A percentile compares a stretch with the other conserved stretches of the same genome.
Evolutionary conservation across 2,888 invertebrate genomes (phyloP).

Genomic region (Agonopterix heracliana): DNA sequence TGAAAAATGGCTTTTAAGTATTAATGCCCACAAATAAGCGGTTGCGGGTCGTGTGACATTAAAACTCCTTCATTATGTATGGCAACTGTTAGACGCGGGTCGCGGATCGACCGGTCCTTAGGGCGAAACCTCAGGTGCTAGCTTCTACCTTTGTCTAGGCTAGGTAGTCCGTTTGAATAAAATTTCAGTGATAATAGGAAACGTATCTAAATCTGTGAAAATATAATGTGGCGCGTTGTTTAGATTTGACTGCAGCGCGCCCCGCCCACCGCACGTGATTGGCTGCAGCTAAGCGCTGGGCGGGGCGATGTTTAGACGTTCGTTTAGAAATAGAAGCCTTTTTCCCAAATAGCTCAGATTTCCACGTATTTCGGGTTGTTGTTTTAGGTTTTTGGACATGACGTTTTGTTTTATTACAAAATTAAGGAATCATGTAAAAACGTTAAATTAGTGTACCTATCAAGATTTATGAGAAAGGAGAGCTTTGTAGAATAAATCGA

Average conservation of each 20-base stretch:
- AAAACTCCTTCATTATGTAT: conserved; percentile 44
- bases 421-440: neutral
- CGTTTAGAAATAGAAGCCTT: conserved; percentile 45
- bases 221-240: conserved; percentile 22
- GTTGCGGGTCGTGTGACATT: conserved; percentile 56
- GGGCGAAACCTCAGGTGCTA: conserved; percentile 1
- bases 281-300: conserved; percentile 57
- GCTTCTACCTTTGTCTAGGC: neutral
- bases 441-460: neutral
- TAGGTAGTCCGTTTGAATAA: neutral
- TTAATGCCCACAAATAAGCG: conserved; percentile 69
- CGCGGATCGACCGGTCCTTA: conserved; percentile 25
- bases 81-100: conserved; percentile 35
- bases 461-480: too few species aligned
- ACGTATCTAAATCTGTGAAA: neutral
- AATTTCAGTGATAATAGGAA: neutral
- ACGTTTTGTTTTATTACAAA: neutral
- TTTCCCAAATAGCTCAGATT: conserved; percentile 31
- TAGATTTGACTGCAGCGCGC: conserved; percentile 53
- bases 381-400: too few species aligned
- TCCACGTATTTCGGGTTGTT: conserved; percentile 1
- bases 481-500: too few species aligned
- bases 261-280: conserved; percentile 63
- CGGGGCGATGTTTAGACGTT: conserved; percentile 62
- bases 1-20: conserved; percentile 66